Conservation (phyloP, 64 coral and sea anemone species). For the Anthopleura sola region DNA sequence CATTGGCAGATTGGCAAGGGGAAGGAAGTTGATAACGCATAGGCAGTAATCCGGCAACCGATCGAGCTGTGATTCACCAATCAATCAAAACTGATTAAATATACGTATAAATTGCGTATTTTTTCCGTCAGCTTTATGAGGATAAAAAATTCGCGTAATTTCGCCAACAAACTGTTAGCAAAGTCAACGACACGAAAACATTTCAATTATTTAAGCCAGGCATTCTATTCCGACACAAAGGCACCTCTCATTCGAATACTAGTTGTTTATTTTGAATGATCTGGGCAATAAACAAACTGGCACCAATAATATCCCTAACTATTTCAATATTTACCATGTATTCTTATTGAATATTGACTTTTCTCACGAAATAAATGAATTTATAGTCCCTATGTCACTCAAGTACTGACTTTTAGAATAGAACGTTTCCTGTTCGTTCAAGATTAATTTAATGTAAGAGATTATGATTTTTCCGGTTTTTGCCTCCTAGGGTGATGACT, state of each 20-base stretch:
- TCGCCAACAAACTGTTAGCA: not conserved
- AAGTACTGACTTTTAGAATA: not conserved
- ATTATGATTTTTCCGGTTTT: not conserved
- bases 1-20: too few relatives aligned
- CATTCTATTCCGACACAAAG: not conserved
- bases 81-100: too few relatives aligned
- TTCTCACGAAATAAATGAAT: not conserved
- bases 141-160: not conserved
- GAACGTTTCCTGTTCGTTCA: not conserved
- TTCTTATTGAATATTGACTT: not conserved
- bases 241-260: not conserved
- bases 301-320: not conserved
- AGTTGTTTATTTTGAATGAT: not conserved
- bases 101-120: too few relatives aligned
- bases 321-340: not conserved
- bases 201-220: not conserved
- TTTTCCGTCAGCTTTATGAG: not conserved
- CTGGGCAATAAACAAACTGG: not conserved
- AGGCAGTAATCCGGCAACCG: too few relatives aligned
- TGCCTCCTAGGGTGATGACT: too few relatives aligned
- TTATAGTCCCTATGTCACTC: not conserved
- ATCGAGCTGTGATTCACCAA: too few relatives aligned
- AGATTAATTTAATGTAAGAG: not conserved
- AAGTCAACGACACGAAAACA: not conserved
- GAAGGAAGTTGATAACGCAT: too few relatives aligned